These are phyloP conservation scores for Noctua fimbriata DNA, from an alignment of 2,888 invertebrate species.

Conservation along the genomic window DNA sequence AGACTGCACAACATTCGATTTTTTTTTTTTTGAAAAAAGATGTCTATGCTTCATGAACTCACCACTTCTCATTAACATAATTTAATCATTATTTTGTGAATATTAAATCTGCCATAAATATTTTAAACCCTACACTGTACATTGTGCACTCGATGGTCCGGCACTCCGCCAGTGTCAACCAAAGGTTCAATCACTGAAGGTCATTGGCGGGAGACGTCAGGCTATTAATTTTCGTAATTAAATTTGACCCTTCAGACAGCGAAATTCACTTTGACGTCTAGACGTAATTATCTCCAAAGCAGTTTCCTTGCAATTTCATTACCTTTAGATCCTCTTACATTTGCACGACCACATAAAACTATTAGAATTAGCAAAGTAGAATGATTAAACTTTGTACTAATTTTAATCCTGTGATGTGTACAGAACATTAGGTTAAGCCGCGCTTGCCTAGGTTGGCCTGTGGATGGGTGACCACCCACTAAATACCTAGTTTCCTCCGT, in stretches of 20 bases:
- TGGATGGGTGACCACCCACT: too few species aligned
- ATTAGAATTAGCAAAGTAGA: slow-evolving; percentile 38
- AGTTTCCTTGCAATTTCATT: slow-evolving; percentile 54
- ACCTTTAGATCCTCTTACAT: slow-evolving; percentile 14
- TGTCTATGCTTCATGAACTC: slow-evolving; percentile 24
- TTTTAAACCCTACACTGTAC: slow-evolving; percentile 42
- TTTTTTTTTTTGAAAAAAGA: neutral
- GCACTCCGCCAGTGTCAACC: slow-evolving; percentile 15
- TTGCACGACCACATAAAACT: slow-evolving; percentile 31
- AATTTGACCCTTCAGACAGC: slow-evolving; percentile 67
- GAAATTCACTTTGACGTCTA: slow-evolving; percentile 56
- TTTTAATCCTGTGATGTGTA: slow-evolving; percentile 19
- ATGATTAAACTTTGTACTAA: slow-evolving; percentile 9
- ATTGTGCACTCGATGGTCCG: slow-evolving; percentile 54
- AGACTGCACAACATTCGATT: neutral
- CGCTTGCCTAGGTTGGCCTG: too few species aligned
- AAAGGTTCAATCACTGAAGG: slow-evolving; percentile 57
- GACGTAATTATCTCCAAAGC: slow-evolving; percentile 62
- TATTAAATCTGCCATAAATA: slow-evolving; percentile 61
- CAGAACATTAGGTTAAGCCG: neutral
- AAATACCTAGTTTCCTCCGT: too few species aligned
- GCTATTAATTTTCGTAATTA: slow-evolving; percentile 71
- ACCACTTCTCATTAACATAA: slow-evolving; percentile 57
- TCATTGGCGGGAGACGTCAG: slow-evolving; percentile 52
- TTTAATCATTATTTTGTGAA: slow-evolving; percentile 40